These are phyloP conservation scores for Hymenopus coronatus DNA, from an alignment of 2,888 invertebrate species.

Conservation along the genomic window DNA sequence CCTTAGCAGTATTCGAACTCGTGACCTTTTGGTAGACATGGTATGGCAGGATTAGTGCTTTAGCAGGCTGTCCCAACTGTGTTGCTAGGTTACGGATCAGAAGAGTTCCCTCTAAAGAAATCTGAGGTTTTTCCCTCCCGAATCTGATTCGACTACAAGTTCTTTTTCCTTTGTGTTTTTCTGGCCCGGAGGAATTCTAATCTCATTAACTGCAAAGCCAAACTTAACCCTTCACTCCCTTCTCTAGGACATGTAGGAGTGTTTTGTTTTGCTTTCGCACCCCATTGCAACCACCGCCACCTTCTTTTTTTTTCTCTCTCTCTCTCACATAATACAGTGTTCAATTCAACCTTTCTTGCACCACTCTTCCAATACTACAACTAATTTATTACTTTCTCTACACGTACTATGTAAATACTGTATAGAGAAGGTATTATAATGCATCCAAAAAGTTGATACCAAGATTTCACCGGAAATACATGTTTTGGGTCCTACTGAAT, in stretches of 20 bases:
- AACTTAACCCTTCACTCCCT: neutral
- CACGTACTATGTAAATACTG: no score
- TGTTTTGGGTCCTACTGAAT: no score
- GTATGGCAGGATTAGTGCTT: no score
- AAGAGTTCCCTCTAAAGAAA: neutral
- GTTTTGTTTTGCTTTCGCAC: neutral
- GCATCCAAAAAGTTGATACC: no score
- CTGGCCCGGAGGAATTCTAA: constrained; percentile 10
- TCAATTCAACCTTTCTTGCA: neutral
- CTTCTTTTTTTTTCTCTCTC: neutral
- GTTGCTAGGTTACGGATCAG: no score
- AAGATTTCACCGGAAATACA: no score
- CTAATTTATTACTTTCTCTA: no score
- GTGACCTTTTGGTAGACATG: no score
- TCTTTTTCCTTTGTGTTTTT: neutral
- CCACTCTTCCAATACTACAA: no score
- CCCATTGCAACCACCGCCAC: neutral
- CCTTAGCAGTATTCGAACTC: no score
- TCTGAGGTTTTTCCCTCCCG: neutral
- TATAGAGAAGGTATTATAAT: no score
- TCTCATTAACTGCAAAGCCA: constrained; percentile 9
- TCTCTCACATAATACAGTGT: neutral
- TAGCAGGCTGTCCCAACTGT: no score
- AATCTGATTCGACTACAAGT: neutral
- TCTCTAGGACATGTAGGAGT: neutral